These are phyloP conservation scores for Tinea pellionella DNA, from an alignment of 2,888 invertebrate genomes.

Conservation along the genomic window DNA sequence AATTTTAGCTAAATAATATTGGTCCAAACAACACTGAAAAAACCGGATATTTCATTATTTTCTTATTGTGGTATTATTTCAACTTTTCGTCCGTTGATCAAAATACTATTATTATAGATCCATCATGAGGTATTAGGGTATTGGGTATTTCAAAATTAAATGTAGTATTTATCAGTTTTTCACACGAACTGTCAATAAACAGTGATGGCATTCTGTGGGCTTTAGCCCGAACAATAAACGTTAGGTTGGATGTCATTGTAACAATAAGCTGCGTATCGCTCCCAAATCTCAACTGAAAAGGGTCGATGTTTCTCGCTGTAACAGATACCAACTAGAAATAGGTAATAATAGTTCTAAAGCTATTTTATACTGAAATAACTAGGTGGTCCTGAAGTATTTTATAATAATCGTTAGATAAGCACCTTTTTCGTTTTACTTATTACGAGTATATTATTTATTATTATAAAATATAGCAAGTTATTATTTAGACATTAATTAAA, in stretches of 20 bases:
- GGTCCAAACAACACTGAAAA: too few species aligned
- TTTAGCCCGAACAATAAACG: not conserved
- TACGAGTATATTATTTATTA: too few species aligned
- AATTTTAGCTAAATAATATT: too few species aligned
- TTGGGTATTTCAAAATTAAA: too few species aligned
- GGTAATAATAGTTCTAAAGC: not conserved
- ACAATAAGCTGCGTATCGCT: constrained; percentile 5
- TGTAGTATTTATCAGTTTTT: not conserved
- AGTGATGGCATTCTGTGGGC: not conserved
- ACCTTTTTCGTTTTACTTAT: too few species aligned
- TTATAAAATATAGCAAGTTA: too few species aligned
- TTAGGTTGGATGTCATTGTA: not conserved
- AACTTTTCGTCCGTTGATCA: too few species aligned
- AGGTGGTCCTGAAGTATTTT: not conserved
- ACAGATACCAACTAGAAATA: not conserved
- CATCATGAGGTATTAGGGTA: too few species aligned
- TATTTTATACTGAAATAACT: not conserved
- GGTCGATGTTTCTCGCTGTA: not conserved
- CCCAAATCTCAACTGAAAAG: constrained; percentile 3
- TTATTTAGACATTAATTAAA: too few species aligned
- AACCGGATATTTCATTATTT: too few species aligned
- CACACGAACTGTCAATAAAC: not conserved
- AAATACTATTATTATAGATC: too few species aligned
- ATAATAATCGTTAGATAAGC: not conserved
- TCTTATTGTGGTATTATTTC: too few species aligned